Base-by-base conservation (phyloP, 1,140 invertebrate species). In the Cotesia glomerata region DNA sequence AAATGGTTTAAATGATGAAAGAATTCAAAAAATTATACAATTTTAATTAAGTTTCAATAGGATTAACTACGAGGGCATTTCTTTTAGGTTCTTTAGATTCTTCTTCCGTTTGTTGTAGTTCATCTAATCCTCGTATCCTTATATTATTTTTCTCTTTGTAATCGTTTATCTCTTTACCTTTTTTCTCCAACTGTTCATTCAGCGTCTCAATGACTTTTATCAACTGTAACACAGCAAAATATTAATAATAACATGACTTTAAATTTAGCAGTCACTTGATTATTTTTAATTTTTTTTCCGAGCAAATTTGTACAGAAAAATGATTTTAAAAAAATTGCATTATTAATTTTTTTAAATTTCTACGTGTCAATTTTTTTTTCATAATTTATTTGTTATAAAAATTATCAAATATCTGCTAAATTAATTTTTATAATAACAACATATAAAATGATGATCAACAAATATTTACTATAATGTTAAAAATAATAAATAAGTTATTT, bases 131-230 rank as follows among this genome's bases (percentile, higher is more conserved):
- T 78, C 91, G 89, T 77, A 95, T 90, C 80, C 89, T 90, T 77
- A 98, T 96, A 83, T 96, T 95, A 80, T 98, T 90, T 78, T 95
- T 93, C 81, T 97, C 95, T 82, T 96, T 95, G 85, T 95, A 98
- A 75, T 97, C 94, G 83, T 98, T 97, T 45, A 99, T 94, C 87
- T 98, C 96, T 63, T 90, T 86, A 4, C 96, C 97, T 87, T 98
- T 98, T 75, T 92, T 91, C 45, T 92, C 89, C 11, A 98, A 86
- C 84, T 97, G 93, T 62, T 94, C 92, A 63, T 93, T 93, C 11
- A 97, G 88, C 65, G 89, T 89, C 81, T 93, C 91, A 65, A 97
- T 91, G 2, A 95, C 89, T 85, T 93, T 92, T 4, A 89, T 90
- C 73, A 98, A 87, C 90, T 94, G 26, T 26, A 26, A 26, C 1